Percentiles rank a stretch among this genome's conserved stretches.
Evolutionary conservation across 2,113 vertebrate genomes (phyloP).

Genomic region (Percina caprodes): DNA sequence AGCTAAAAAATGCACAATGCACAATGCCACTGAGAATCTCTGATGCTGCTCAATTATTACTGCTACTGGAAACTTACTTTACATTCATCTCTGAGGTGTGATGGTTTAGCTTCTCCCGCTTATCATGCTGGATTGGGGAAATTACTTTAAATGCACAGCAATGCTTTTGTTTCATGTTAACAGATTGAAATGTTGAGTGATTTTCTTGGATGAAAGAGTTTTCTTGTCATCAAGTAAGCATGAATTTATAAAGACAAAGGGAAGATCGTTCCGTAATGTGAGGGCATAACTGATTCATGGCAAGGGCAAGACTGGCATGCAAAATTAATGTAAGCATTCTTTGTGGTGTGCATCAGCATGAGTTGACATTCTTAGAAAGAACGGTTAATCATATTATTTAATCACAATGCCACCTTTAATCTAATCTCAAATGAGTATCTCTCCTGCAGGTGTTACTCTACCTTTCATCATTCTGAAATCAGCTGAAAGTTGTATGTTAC

Average conservation of each 20-base stretch:
- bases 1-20: constrained; percentile 67
- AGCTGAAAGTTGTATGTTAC: not conserved
- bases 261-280: constrained; percentile 51
- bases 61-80: constrained; percentile 43
- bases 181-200: constrained; percentile 34
- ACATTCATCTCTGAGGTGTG: constrained; percentile 14
- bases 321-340: constrained; percentile 49
- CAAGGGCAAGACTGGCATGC: constrained; percentile 20
- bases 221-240: constrained; percentile 43
- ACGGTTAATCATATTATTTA: constrained; percentile 6
- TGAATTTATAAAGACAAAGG: constrained; percentile 55
- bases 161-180: constrained; percentile 14
- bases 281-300: constrained; percentile 62
- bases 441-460: not conserved
- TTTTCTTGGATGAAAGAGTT: constrained; percentile 25
- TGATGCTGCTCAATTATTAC: constrained; percentile 52
- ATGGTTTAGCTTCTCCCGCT: constrained; percentile 20
- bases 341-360: not conserved
- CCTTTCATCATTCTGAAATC: constrained; percentile 24
- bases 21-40: constrained; percentile 40
- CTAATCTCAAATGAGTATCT: constrained; percentile 5
- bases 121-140: constrained; percentile 27
- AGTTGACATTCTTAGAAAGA: constrained; percentile 1
- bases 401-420: constrained; percentile 37
- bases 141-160: constrained; percentile 16